Conservation (phyloP, 2,113 vertebrate species). For the Bagarius yarrelli region DNA sequence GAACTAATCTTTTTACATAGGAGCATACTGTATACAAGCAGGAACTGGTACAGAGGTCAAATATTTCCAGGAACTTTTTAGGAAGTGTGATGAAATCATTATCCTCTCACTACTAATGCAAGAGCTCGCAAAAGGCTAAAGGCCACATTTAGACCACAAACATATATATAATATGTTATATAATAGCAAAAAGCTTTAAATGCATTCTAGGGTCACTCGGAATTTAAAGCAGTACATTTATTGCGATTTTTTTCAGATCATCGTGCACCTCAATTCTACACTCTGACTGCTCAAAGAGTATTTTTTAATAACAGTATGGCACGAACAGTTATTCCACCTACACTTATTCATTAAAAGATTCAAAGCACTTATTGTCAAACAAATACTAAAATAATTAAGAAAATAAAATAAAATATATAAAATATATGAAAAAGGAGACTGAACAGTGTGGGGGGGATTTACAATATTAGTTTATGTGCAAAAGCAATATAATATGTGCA, state of each 20-base stretch:
- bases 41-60: slow-evolving; percentile 45
- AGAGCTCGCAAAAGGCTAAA: neutral
- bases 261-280: too few species aligned
- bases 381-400: too few species aligned
- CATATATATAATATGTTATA: slow-evolving; percentile 3
- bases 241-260: neutral
- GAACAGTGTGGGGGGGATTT: too few species aligned
- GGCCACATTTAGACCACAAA: neutral
- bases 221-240: neutral
- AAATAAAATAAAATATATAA: too few species aligned
- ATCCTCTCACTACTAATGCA: neutral
- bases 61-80: slow-evolving; percentile 19
- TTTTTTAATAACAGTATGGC: neutral
- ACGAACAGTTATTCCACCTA: too few species aligned
- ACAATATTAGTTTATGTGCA: too few species aligned
- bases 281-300: neutral
- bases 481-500: too few species aligned
- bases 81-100: neutral
- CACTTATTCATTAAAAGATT: too few species aligned
- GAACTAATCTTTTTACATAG: slow-evolving; percentile 38
- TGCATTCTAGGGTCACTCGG: neutral
- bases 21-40: slow-evolving; percentile 11
- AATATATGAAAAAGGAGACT: too few species aligned
- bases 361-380: too few species aligned
- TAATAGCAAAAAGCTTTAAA: neutral